These are phyloP conservation scores for Schizaphis graminum DNA, from an alignment of 2,888 invertebrate genomes.

Conservation along the genomic window DNA sequence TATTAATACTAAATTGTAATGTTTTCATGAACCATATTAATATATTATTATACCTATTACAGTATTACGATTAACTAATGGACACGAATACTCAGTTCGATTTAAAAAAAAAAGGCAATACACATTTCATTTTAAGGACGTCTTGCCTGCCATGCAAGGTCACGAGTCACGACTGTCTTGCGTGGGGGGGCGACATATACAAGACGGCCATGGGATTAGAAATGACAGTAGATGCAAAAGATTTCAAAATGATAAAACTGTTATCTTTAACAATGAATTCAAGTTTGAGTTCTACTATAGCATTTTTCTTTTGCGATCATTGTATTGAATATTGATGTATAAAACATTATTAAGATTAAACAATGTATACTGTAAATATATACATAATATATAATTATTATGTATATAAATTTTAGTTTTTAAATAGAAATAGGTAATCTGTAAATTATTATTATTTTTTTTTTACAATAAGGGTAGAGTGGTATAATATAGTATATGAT, in stretches of 20 bases:
- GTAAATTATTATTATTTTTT: too few relatives aligned
- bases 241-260: neutral
- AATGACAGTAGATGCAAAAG: neutral
- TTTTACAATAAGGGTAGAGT: too few relatives aligned
- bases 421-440: too few relatives aligned
- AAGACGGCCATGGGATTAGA: constrained; percentile 39
- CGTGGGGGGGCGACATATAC: neutral
- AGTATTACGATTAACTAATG: neutral
- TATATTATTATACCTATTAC: neutral
- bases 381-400: too few relatives aligned
- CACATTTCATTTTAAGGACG: constrained; percentile 27
- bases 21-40: neutral
- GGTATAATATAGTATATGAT: too few relatives aligned
- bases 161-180: constrained; percentile 18
- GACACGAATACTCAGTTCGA: neutral
- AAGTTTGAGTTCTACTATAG: neutral
- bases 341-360: neutral
- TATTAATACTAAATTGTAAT: neutral
- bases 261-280: neutral
- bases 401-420: too few relatives aligned
- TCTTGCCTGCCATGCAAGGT: neutral
- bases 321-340: neutral
- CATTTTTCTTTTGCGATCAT: neutral
- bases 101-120: neutral
- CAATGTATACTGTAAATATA: neutral